A percentile compares a stretch with the other conserved stretches of the same genome.
These are phyloP conservation scores for Trisateles emortualis DNA, from an alignment of 2,888 invertebrate genomes.

Conservation along the genomic window DNA sequence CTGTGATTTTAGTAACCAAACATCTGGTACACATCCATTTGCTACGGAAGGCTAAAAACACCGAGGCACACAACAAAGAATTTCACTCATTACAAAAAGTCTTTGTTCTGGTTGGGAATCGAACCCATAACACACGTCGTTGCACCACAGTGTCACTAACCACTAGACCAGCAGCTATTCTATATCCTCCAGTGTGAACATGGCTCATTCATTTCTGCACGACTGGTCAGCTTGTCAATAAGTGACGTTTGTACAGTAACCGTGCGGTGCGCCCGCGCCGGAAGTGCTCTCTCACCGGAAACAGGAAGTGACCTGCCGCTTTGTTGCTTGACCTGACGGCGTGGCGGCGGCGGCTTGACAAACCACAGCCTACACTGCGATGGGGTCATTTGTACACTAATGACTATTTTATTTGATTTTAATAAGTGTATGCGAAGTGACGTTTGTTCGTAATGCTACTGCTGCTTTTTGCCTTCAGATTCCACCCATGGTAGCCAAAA, in stretches of 20 bases:
- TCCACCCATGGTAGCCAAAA: no score
- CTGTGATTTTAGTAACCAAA: no score
- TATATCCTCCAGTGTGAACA: conserved; percentile 2
- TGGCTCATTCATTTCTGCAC: conserved; percentile 39
- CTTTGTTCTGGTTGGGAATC: no score
- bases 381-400: not conserved
- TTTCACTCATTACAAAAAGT: no score
- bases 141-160: no score
- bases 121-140: no score
- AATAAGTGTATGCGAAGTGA: not conserved
- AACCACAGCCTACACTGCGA: conserved; percentile 1
- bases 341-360: conserved; percentile 10
- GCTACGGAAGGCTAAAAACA: no score
- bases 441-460: no score
- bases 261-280: no score
- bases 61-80: no score
- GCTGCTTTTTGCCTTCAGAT: no score
- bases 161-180: not conserved
- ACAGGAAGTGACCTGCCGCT: conserved; percentile 46
- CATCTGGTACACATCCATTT: no score
- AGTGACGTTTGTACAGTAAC: conserved; percentile 13
- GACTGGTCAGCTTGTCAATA: conserved; percentile 28
- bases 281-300: conserved; percentile 40
- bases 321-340: conserved; percentile 28
- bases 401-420: conserved; percentile 6